Percentiles rank a stretch among this genome's conserved stretches.
phyloP scores from a whole-genome alignment of 1,140 invertebrate genomes.

The Zaprionus davidi region DNA sequence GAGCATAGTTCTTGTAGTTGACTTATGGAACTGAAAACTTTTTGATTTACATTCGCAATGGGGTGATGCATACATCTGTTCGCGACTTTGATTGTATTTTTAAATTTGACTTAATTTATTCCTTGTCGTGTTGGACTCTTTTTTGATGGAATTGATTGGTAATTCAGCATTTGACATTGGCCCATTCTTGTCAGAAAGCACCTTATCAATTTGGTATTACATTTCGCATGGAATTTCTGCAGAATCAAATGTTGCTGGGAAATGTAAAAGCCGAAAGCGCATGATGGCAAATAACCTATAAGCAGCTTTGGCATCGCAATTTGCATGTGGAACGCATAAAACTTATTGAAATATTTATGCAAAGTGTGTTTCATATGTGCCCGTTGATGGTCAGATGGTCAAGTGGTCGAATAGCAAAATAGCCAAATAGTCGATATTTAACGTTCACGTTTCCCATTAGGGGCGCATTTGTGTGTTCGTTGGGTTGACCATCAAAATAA shows the following conservation, averaged over 20 bases:
- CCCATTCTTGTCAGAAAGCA: background rate
- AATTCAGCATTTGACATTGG: background rate
- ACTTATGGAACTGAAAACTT: background rate
- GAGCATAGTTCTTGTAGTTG: background rate
- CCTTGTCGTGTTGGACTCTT: background rate
- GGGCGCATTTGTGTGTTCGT: background rate
- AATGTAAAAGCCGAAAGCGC: background rate
- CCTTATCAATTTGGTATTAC: slow-evolving; percentile 2
- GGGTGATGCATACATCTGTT: background rate
- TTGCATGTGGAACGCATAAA: slow-evolving; percentile 54
- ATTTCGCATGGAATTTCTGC: slow-evolving; percentile 7
- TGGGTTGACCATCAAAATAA: slow-evolving; percentile 38
- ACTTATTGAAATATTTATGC: slow-evolving; percentile 56
- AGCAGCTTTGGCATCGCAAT: slow-evolving; percentile 55
- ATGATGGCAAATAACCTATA: slow-evolving; percentile 50
- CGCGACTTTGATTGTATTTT: background rate
- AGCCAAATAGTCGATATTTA: background rate
- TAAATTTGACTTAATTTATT: background rate
- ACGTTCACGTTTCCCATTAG: background rate
- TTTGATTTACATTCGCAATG: background rate
- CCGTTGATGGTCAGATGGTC: background rate
- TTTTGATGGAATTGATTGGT: background rate
- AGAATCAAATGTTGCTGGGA: background rate
- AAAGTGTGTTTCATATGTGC: slow-evolving; percentile 16
- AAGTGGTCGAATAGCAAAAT: slow-evolving; percentile 2